Percentiles rank a stretch among this genome's conserved stretches.
phyloP scores from a whole-genome alignment of 2,888 invertebrate genomes.

The Aleiodes alternator region DNA sequence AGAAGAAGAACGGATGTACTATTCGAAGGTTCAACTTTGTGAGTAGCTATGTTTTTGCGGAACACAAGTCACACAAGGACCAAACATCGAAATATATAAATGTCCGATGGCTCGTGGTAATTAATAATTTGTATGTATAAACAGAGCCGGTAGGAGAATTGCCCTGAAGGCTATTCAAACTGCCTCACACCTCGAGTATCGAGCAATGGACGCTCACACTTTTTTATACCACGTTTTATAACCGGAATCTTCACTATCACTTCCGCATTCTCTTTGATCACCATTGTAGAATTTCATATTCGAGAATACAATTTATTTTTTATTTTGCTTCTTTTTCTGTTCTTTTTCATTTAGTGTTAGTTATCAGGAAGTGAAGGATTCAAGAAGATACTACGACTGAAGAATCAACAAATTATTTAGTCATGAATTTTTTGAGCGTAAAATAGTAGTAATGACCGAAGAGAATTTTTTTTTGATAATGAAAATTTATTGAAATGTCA shows the following conservation, averaged over 20 bases:
- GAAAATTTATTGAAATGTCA: neutral
- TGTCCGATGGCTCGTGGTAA: conserved; percentile 44
- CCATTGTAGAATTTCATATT: conserved; percentile 55
- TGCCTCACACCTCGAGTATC: conserved; percentile 52
- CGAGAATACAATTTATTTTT: conserved; percentile 29
- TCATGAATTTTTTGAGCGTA: too few species aligned
- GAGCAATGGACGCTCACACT: conserved; percentile 45
- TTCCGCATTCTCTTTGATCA: conserved; percentile 67
- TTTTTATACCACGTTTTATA: conserved; percentile 60
- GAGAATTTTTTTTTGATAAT: too few species aligned
- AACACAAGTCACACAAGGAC: conserved; percentile 1
- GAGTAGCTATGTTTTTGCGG: conserved; percentile 47
- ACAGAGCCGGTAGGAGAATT: conserved; percentile 55
- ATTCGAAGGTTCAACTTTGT: conserved; percentile 49
- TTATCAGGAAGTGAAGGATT: neutral
- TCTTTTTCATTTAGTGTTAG: neutral
- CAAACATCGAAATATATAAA: conserved; percentile 23
- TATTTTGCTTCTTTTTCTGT: conserved; percentile 20
- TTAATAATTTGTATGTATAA: conserved; percentile 59
- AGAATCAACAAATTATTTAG: conserved; percentile 51
- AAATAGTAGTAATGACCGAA: neutral
- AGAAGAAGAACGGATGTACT: neutral
- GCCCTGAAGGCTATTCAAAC: conserved; percentile 59
- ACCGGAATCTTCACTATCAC: conserved; percentile 64
- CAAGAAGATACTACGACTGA: conserved; percentile 27